Conservation (phyloP, 2,113 vertebrate genomes). For the Brachypodius melanocephalos region DNA sequence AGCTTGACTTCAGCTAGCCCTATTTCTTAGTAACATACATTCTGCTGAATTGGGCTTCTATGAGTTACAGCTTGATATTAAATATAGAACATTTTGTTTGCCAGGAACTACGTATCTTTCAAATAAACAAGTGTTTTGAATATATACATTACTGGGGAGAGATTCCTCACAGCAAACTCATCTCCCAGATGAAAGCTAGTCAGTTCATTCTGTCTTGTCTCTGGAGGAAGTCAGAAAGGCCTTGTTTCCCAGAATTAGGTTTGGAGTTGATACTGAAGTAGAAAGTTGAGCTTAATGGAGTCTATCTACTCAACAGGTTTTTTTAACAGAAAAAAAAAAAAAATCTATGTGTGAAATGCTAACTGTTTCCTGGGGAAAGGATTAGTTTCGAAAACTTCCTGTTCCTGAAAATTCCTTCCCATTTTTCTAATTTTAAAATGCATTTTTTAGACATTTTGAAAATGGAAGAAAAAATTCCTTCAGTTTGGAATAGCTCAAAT, state of each 20-base stretch:
- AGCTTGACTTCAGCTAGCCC: neutral
- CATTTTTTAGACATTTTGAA: neutral
- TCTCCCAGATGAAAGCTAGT: neutral
- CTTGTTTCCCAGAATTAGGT: neutral
- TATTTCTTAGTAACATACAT: neutral
- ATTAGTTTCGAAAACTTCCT: neutral
- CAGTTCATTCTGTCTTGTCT: neutral
- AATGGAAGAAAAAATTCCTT: neutral
- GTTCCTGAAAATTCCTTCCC: neutral
- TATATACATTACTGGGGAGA: neutral
- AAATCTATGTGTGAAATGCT: neutral
- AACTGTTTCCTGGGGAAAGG: neutral
- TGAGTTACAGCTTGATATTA: neutral
- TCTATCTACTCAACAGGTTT: neutral
- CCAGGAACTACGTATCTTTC: neutral
- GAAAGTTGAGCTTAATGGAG: neutral
- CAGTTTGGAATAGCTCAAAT: neutral
- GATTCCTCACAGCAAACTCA: neutral
- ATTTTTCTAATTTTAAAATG: neutral
- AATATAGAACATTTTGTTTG: neutral
- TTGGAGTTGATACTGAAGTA: neutral
- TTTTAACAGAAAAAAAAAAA: neutral
- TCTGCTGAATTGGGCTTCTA: neutral
- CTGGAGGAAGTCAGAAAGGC: neutral
- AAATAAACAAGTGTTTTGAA: neutral